A percentile compares a stretch with the other conserved stretches of the same genome.
Conservation (phyloP, 35 echinoderm and acorn worm species). For the Lytechinus variegatus region DNA sequence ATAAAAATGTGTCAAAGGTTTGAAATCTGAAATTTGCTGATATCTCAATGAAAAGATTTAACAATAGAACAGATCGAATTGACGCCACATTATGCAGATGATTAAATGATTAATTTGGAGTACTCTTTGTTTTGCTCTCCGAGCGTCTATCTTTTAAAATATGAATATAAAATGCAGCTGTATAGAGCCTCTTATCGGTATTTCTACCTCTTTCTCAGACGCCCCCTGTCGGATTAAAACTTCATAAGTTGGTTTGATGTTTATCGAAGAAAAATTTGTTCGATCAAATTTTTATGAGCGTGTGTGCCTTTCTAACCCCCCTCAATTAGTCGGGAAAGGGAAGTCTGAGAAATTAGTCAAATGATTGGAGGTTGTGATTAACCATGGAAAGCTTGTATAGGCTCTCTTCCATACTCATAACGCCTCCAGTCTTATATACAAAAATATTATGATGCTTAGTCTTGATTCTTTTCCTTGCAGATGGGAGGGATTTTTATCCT, state of each 20-base stretch:
- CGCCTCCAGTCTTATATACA: slow-evolving; percentile 3
- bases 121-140: not conserved
- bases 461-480: slow-evolving; percentile 37
- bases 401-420: not conserved
- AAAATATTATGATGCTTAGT: slow-evolving; percentile 35
- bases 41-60: not conserved
- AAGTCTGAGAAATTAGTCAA: not conserved
- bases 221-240: not conserved
- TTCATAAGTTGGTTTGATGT: not conserved
- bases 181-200: not conserved
- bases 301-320: slow-evolving; percentile 21
- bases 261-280: slow-evolving; percentile 43
- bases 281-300: not conserved
- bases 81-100: not conserved
- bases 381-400: not conserved
- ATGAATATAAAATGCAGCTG: not conserved
- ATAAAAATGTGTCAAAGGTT: too few species aligned
- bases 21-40: not conserved
- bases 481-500: slow-evolving; percentile 26
- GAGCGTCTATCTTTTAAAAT: not conserved
- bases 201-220: not conserved
- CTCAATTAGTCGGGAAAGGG: not conserved
- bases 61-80: not conserved
- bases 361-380: not conserved
- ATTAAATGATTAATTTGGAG: too few species aligned